Conservation (phyloP, 2,797 vertebrate species). For the Mionectes olivaceus region DNA sequence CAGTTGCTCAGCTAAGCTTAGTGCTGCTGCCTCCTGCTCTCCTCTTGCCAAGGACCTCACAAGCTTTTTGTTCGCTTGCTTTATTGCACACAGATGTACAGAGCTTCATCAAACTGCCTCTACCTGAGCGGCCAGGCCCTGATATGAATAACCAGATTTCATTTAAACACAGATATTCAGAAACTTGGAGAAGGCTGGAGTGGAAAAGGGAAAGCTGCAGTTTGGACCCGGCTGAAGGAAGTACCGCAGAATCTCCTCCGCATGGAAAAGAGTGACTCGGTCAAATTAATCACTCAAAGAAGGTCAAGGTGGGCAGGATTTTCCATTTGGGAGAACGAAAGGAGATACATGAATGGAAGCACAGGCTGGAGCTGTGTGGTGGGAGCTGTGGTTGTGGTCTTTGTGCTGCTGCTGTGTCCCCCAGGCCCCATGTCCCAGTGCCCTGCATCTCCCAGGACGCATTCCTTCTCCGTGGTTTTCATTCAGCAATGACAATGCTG, state of each 20-base stretch:
- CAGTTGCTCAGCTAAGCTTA: not conserved
- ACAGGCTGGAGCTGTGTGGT: not conserved
- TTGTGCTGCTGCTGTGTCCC: not conserved
- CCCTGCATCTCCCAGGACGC: not conserved
- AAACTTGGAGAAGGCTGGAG: not conserved
- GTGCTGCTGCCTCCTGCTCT: not conserved
- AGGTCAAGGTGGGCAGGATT: not conserved
- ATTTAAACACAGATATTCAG: not conserved
- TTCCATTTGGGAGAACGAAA: not conserved
- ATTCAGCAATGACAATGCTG: constrained; percentile 69
- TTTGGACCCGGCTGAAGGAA: not conserved
- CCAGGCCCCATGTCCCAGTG: not conserved
- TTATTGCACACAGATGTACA: constrained; percentile 31
- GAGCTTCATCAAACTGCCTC: not conserved
- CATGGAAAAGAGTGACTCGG: not conserved
- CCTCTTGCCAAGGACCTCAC: not conserved
- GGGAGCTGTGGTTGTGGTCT: not conserved
- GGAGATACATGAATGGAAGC: not conserved
- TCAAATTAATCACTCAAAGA: not conserved
- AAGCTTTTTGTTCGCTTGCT: constrained; percentile 2
- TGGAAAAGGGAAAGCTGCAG: not conserved
- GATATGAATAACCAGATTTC: not conserved
- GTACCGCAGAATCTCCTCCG: fast-evolving
- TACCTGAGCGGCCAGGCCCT: not conserved
- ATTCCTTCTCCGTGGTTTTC: constrained; percentile 55